Conservation (phyloP, 2,888 invertebrate species). For the Acanthococcus lagerstroemiae region DNA sequence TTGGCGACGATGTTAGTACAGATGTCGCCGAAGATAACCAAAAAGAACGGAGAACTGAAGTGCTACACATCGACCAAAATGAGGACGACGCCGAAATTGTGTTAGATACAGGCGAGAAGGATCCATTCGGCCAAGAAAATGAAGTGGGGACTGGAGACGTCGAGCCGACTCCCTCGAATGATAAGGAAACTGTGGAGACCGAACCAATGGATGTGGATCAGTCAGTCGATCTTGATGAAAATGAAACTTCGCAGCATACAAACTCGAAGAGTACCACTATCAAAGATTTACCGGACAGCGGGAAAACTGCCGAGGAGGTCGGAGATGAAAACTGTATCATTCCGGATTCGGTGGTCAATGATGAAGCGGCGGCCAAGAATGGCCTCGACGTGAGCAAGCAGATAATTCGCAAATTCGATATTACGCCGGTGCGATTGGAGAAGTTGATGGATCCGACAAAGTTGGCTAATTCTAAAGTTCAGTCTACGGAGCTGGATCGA, state of each 20-base stretch:
- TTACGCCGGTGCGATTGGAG: constrained; percentile 20
- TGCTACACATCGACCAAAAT: constrained; percentile 13
- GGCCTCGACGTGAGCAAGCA: neutral
- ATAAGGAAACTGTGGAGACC: neutral
- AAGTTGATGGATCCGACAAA: constrained; percentile 25
- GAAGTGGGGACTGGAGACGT: neutral
- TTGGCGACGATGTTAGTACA: no score
- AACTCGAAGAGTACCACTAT: neutral
- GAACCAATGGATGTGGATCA: neutral
- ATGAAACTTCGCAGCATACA: neutral
- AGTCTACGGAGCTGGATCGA: neutral
- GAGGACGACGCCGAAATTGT: constrained; percentile 1
- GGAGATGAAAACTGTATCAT: constrained; percentile 18
- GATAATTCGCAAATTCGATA: constrained; percentile 11
- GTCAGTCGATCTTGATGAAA: neutral
- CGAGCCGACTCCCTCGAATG: neutral
- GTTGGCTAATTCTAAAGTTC: neutral
- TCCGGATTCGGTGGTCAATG: constrained; percentile 1
- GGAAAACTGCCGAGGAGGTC: neutral
- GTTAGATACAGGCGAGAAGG: constrained; percentile 8
- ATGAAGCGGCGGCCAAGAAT: neutral
- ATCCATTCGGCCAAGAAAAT: constrained; percentile 3
- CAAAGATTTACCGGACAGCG: neutral
- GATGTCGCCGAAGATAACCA: no score
- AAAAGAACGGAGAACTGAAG: constrained; percentile 17